A percentile compares a stretch with the other conserved stretches of the same genome.
phyloP scores from a whole-genome alignment of 2,797 vertebrate genomes.

The Notoglanidium macrostoma region DNA sequence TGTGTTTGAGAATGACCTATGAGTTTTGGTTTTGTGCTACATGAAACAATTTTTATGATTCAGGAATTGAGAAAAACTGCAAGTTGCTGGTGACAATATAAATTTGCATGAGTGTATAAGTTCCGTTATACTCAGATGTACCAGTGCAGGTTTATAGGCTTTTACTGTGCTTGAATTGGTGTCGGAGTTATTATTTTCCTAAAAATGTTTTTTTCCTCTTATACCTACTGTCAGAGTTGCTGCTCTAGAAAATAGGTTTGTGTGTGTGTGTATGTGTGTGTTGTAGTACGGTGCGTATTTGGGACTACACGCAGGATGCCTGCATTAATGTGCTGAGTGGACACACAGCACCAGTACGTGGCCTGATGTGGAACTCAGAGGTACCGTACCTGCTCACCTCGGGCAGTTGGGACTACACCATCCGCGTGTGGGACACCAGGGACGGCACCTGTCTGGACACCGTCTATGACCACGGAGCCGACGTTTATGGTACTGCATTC shows the following conservation, averaged over 20 bases:
- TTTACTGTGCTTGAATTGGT: neutral
- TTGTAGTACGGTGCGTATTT: constrained; percentile 90
- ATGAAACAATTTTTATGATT: too few relatives aligned
- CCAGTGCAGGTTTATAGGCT: neutral
- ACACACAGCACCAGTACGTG: constrained; percentile 90
- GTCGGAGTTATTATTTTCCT: neutral
- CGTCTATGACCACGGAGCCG: constrained; percentile 92
- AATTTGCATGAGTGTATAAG: neutral
- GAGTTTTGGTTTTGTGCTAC: too few relatives aligned
- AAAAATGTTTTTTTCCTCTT: neutral
- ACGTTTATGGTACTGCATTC: constrained; percentile 87
- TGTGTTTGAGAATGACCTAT: too few relatives aligned
- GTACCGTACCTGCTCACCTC: constrained; percentile 91
- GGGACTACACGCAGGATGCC: constrained; percentile 96
- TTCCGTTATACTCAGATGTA: neutral
- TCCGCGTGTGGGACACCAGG: constrained; percentile 95
- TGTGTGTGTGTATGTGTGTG: constrained; percentile 35
- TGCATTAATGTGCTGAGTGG: constrained; percentile 92
- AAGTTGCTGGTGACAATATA: neutral
- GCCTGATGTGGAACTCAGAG: constrained; percentile 95
- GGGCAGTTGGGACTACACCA: constrained; percentile 97
- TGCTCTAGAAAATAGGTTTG: neutral
- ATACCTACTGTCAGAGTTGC: neutral
- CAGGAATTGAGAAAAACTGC: too few relatives aligned
- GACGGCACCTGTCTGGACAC: constrained; percentile 91